These are phyloP conservation scores for Noctua comes DNA, from an alignment of 2,888 invertebrate species.

Conservation along the genomic window DNA sequence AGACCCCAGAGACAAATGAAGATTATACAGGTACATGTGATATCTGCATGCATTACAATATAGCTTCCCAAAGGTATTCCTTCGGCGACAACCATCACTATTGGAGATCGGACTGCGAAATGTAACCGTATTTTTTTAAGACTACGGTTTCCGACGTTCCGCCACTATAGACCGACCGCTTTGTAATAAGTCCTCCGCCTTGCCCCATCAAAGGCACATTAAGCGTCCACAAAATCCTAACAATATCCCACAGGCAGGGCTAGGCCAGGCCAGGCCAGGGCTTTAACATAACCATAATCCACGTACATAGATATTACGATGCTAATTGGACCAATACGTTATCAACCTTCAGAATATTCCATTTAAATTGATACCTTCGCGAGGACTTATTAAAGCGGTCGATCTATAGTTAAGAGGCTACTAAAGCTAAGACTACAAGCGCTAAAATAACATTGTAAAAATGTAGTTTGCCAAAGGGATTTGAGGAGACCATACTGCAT, in stretches of 20 bases:
- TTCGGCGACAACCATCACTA: not conserved
- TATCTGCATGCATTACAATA: conserved; percentile 23
- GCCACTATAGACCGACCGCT: too few relatives aligned
- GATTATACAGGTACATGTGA: conserved; percentile 16
- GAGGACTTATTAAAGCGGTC: too few relatives aligned
- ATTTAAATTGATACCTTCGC: too few relatives aligned
- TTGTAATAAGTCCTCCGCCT: too few relatives aligned
- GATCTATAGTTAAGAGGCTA: not conserved
- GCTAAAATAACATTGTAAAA: conserved; percentile 13
- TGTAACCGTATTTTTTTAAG: conserved; percentile 26
- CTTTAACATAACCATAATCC: too few relatives aligned
- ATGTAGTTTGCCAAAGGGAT: not conserved
- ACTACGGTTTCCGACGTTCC: not conserved
- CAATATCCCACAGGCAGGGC: too few relatives aligned
- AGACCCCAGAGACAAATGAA: conserved; percentile 26
- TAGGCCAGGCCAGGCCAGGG: too few relatives aligned
- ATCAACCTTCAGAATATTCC: too few relatives aligned
- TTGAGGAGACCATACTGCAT: not conserved
- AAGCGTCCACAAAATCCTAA: too few relatives aligned
- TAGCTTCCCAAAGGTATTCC: conserved; percentile 29
- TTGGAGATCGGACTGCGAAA: not conserved
- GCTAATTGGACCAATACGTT: too few relatives aligned
- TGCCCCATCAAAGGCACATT: too few relatives aligned
- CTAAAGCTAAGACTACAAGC: not conserved
- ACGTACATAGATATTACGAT: too few relatives aligned